These are phyloP conservation scores for Caenorhabditis macrosperma DNA, from an alignment of 2,888 invertebrate genomes.

Conservation along the genomic window DNA sequence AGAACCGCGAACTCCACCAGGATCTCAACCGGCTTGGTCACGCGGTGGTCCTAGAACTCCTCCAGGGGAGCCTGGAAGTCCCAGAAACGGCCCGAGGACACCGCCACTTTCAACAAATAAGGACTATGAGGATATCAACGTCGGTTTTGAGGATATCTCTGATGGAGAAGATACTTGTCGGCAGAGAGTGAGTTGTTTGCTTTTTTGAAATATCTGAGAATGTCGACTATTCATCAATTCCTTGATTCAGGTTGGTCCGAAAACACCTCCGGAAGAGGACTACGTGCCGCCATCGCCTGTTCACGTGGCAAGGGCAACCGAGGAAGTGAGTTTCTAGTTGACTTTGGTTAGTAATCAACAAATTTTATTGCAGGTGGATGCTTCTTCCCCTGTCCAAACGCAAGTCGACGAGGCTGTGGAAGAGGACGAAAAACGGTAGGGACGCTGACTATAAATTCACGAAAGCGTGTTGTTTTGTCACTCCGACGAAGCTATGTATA, in stretches of 20 bases:
- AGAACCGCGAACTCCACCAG: constrained; percentile 19
- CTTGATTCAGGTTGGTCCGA: neutral
- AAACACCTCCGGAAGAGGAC: constrained; percentile 4
- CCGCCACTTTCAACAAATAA: neutral
- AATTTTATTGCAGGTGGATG: too few relatives aligned
- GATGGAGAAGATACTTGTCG: neutral
- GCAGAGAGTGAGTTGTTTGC: too few relatives aligned
- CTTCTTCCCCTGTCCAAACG: too few relatives aligned
- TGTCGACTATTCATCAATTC: too few relatives aligned
- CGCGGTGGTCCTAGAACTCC: constrained; percentile 12
- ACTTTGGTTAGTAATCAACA: too few relatives aligned
- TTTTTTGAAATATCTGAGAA: too few relatives aligned
- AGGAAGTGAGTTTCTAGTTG: neutral
- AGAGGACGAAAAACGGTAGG: neutral
- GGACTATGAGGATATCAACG: neutral
- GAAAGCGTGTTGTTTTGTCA: neutral
- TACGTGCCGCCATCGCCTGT: neutral
- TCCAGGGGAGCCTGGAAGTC: constrained; percentile 1
- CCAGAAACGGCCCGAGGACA: neutral
- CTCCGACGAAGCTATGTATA: neutral
- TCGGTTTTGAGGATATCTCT: neutral
- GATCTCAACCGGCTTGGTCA: neutral
- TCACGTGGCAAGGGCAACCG: neutral
- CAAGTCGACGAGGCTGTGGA: too few relatives aligned
- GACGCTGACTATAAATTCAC: neutral